phyloP scores from a whole-genome alignment of 2,113 vertebrate genomes.

The Pollachius pollachius region DNA sequence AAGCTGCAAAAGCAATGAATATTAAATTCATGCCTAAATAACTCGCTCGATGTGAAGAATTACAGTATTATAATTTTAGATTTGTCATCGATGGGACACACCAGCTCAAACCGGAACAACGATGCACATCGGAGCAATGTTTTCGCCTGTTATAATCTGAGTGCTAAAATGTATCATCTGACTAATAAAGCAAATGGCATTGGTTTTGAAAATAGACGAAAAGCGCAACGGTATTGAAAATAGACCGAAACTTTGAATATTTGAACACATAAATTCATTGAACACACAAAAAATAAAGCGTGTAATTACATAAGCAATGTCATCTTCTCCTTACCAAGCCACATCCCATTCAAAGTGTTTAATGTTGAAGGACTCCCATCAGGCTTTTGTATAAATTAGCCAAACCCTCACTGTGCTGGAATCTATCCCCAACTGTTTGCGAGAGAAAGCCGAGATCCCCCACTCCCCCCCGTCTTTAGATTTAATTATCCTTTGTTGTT shows the following conservation, averaged over 20 bases:
- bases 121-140: slow-evolving; percentile 60
- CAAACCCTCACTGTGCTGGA: slow-evolving; percentile 70
- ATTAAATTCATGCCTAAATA: slow-evolving; percentile 79
- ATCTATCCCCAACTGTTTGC: slow-evolving; percentile 75
- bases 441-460: slow-evolving; percentile 63
- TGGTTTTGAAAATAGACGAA: no score
- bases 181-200: slow-evolving; percentile 38
- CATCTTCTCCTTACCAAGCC: slow-evolving; percentile 52
- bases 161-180: slow-evolving; percentile 46
- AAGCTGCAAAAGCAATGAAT: slow-evolving; percentile 81
- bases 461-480: slow-evolving; percentile 64
- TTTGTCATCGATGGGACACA: slow-evolving; percentile 70
- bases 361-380: slow-evolving; percentile 66
- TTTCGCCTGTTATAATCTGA: slow-evolving; percentile 46
- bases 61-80: slow-evolving; percentile 77
- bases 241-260: slow-evolving; percentile 40
- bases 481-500: slow-evolving; percentile 80
- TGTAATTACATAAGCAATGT: slow-evolving; percentile 33
- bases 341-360: slow-evolving; percentile 52
- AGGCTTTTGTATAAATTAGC: slow-evolving; percentile 65
- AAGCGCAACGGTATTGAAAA: neutral
- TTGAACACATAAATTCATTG: neutral
- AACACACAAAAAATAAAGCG: slow-evolving; percentile 39
- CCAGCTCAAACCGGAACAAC: slow-evolving; percentile 67
- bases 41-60: slow-evolving; percentile 73